Evolutionary conservation across 2,888 invertebrate species (phyloP), one percentile per base, ranked within the genome.

Genomic region (Idaea biselata): DNA sequence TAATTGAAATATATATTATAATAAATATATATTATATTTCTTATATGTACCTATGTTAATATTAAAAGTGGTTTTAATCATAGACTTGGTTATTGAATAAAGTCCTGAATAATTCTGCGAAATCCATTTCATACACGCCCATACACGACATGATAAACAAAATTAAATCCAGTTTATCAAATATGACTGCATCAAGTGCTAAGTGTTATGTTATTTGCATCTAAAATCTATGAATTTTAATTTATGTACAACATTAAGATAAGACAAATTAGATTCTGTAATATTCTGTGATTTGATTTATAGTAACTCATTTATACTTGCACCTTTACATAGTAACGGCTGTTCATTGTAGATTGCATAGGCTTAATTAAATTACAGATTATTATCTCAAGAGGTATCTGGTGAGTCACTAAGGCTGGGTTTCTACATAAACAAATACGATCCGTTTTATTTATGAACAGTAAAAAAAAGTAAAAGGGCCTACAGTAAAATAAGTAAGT

Each of bases 381-480:
- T 73, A 69, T 66, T 66, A 68, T 73, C 66, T 71, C 67, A 63
- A 62, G 68, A 68, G 59, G 68, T 25, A 64, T 70, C 72, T 65
- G 69, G 68, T 81, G 78, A 77, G 74, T 80, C 75, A 79, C 72
- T 76, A 74, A 76, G 77, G 25, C 25, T 25, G 25, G 25, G 25
- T 5, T 25, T 25, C 25, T 25, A 25, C 5, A 25, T 25, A 25
- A 25, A 25, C 3, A n/a, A 25, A 25, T 25, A 25, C 25, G 25
- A 25, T 25, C 5, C 25, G 25, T 25, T 25, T 25, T 25, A 25
- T 25, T 25, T 25, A 25, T 5, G 25, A 25, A 25, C 25, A 25
- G 25, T 25, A n/a, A n/a, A n/a, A n/a, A n/a, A n/a, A n/a, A n/a
- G n/a, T n/a, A n/a, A n/a, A n/a, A n/a, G n/a, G n/a, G n/a, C n/a